A percentile compares a stretch with the other conserved stretches of the same genome.
Conservation (phyloP, 2,888 invertebrate genomes). For the Cephus pulcher region DNA sequence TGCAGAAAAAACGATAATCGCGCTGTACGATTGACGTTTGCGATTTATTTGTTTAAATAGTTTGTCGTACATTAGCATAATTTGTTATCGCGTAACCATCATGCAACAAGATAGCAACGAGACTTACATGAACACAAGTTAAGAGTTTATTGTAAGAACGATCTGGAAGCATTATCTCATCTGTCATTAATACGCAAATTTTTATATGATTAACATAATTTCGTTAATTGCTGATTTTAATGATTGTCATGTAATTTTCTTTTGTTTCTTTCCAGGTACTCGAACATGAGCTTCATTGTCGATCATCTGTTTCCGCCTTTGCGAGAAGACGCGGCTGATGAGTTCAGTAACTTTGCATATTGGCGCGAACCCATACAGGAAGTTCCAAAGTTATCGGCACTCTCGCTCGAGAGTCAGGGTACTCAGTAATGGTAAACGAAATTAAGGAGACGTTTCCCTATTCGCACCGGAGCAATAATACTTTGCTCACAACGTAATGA, state of each 20-base stretch:
- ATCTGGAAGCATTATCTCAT: neutral
- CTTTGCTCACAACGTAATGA: conserved; percentile 22
- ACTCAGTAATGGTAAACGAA: conserved; percentile 34
- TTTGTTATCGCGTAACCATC: neutral
- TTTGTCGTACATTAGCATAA: neutral
- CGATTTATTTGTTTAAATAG: neutral
- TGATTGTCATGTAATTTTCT: neutral
- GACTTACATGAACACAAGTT: neutral
- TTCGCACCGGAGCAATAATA: conserved; percentile 11
- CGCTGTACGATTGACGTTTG: neutral
- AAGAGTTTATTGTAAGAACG: neutral
- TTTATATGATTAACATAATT: neutral
- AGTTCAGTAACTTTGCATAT: conserved; percentile 89
- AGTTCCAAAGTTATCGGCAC: conserved; percentile 56
- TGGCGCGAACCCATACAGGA: conserved; percentile 91
- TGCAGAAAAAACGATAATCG: neutral
- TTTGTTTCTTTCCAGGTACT: conserved; percentile 79
- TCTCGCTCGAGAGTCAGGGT: conserved; percentile 34
- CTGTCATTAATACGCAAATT: neutral
- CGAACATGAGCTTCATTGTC: conserved; percentile 92
- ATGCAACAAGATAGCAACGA: neutral
- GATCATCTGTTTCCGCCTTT: conserved; percentile 96
- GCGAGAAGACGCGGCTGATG: conserved; percentile 72
- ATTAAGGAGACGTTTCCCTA: neutral
- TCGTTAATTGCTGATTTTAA: neutral